These are phyloP conservation scores for Pampusana beccarii DNA, from an alignment of 2,113 vertebrate genomes.

Conservation along the genomic window DNA sequence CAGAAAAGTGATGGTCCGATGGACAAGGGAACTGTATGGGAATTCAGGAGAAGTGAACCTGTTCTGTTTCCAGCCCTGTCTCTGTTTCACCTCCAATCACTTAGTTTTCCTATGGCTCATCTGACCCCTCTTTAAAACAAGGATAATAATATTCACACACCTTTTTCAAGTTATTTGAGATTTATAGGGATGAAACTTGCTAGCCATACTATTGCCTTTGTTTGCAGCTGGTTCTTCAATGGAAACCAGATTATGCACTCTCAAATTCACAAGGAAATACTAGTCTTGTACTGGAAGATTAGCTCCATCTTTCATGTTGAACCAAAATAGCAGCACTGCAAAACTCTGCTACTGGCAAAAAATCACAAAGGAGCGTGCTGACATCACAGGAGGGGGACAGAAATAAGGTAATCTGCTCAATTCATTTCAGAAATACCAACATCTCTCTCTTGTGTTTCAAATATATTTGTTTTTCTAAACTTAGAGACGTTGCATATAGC, in stretches of 20 bases:
- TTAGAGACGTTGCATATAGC: neutral
- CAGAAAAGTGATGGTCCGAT: neutral
- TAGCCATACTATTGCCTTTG: neutral
- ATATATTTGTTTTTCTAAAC: neutral
- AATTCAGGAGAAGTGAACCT: neutral
- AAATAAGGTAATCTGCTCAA: neutral
- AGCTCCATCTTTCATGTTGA: neutral
- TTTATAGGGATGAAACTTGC: neutral
- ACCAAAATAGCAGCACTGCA: neutral
- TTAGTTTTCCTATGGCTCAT: neutral
- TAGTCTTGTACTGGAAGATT: neutral
- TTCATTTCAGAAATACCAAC: neutral
- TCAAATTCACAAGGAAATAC: neutral
- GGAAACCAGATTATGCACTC: neutral
- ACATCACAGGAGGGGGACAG: neutral
- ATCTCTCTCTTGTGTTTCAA: neutral
- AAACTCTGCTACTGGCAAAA: neutral
- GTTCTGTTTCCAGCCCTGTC: neutral
- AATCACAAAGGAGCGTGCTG: neutral
- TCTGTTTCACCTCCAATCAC: neutral
- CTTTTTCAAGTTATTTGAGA: neutral
- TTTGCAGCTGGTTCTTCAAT: neutral
- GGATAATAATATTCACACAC: neutral
- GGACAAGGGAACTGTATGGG: fast-evolving
- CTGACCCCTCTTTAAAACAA: neutral